Conservation (phyloP, 1,140 invertebrate genomes). For the Teleopsis dalmanni region DNA sequence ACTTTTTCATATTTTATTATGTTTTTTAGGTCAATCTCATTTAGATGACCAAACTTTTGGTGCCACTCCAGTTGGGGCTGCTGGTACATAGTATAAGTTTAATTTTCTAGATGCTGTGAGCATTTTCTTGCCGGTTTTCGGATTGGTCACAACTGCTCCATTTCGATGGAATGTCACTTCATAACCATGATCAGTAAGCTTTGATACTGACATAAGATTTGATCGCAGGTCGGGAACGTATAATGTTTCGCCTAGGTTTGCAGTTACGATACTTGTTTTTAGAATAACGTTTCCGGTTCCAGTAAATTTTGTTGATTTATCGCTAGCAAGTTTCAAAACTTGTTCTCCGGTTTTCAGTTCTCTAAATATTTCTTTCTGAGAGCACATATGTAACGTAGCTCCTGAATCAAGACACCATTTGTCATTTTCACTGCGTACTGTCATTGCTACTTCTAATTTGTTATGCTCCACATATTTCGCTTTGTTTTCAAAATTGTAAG, state of each 20-base stretch:
- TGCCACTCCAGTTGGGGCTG: not conserved
- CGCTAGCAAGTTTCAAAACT: not conserved
- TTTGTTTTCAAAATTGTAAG: too few species aligned
- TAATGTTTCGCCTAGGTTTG: not conserved
- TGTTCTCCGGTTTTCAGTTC: not conserved
- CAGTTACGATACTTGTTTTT: not conserved
- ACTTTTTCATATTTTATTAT: conserved; percentile 3
- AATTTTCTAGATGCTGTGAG: not conserved
- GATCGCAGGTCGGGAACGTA: conserved; percentile 2
- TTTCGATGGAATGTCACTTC: not conserved
- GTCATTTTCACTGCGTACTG: not conserved
- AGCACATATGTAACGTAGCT: conserved; percentile 14
- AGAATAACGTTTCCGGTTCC: conserved; percentile 1
- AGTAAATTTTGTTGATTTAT: not conserved
- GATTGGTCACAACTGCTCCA: not conserved
- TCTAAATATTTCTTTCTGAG: conserved; percentile 8
- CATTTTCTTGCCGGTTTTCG: not conserved
- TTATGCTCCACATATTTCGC: not conserved
- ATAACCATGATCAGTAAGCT: conserved; percentile 1
- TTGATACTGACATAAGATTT: conserved; percentile 1
- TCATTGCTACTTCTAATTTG: not conserved
- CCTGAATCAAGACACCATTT: conserved; percentile 13
- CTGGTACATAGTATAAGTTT: not conserved
- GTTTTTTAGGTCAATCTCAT: not conserved
- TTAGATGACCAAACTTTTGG: not conserved